Evolutionary conservation across 2,888 invertebrate species (phyloP).

Genomic region (Melinopterus prodromus): DNA sequence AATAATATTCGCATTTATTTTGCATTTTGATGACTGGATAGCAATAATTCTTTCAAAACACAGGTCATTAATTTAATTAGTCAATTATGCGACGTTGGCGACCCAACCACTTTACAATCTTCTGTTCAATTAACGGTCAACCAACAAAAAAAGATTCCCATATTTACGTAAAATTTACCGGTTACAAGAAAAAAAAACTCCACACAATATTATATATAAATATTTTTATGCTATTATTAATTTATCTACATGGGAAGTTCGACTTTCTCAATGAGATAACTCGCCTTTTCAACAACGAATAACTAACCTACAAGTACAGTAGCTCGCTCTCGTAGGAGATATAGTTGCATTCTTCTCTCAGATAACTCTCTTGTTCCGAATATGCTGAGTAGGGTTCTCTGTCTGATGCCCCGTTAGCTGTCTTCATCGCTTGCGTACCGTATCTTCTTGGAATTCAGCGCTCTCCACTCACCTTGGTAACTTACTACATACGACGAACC

Average conservation of each 20-base stretch:
- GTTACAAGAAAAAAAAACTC: neutral
- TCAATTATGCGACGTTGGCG: neutral
- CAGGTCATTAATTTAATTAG: neutral
- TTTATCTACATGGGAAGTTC: neutral
- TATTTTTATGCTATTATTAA: neutral
- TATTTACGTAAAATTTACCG: neutral
- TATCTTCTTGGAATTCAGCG: constrained; percentile 37
- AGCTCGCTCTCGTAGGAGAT: neutral
- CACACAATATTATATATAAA: neutral
- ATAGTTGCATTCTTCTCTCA: neutral
- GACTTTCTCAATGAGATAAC: neutral
- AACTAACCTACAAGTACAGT: too few species aligned
- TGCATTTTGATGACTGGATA: neutral
- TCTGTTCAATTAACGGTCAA: neutral
- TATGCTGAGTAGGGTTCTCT: neutral
- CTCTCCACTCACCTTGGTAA: constrained; percentile 8
- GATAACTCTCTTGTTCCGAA: neutral
- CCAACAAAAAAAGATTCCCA: neutral
- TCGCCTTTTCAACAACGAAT: neutral
- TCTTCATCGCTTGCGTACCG: constrained; percentile 20
- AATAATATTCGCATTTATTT: neutral
- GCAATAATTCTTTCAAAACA: neutral
- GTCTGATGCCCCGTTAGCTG: neutral
- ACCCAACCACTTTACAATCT: neutral
- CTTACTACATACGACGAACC: neutral